A percentile compares a stretch with the other conserved stretches of the same genome.
Conservation (phyloP, 1,140 invertebrate genomes). For the Helicoverpa zea region DNA sequence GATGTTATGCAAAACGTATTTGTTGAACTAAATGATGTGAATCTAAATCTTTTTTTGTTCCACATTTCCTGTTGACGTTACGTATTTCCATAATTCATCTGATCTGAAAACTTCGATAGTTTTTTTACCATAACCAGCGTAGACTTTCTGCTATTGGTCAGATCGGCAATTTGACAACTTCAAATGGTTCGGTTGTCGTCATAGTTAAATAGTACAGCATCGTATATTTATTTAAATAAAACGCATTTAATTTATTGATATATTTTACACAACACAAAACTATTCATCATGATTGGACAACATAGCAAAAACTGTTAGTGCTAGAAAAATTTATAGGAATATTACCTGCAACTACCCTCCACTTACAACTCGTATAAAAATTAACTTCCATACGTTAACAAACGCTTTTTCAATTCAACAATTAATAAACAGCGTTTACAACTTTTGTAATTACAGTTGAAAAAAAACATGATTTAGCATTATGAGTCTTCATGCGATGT, state of each 20-base stretch:
- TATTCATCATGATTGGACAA: no score
- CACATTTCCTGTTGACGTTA: conserved; percentile 19
- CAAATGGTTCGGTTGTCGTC: no score
- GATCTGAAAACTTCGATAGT: background rate
- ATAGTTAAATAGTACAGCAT: no score
- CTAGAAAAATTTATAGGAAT: no score
- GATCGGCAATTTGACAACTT: no score
- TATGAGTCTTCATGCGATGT: conserved; percentile 60
- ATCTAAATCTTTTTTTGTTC: conserved; percentile 19
- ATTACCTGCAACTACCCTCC: background rate
- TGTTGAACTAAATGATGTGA: conserved; percentile 20
- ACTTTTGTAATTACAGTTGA: conserved; percentile 64
- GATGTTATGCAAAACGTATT: conserved; percentile 16
- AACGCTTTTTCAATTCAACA: conserved; percentile 66
- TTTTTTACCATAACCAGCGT: background rate
- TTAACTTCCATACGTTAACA: conserved; percentile 55
- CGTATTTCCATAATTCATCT: background rate
- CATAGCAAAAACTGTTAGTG: no score
- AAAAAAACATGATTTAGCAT: conserved; percentile 55
- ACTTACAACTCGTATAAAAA: conserved; percentile 27
- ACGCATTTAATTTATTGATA: no score
- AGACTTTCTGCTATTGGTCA: no score
- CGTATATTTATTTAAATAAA: no score
- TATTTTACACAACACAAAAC: no score
- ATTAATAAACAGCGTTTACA: conserved; percentile 66